These are phyloP conservation scores for Drosophila teissieri DNA, from an alignment of 1,140 invertebrate species.

Conservation along the genomic window DNA sequence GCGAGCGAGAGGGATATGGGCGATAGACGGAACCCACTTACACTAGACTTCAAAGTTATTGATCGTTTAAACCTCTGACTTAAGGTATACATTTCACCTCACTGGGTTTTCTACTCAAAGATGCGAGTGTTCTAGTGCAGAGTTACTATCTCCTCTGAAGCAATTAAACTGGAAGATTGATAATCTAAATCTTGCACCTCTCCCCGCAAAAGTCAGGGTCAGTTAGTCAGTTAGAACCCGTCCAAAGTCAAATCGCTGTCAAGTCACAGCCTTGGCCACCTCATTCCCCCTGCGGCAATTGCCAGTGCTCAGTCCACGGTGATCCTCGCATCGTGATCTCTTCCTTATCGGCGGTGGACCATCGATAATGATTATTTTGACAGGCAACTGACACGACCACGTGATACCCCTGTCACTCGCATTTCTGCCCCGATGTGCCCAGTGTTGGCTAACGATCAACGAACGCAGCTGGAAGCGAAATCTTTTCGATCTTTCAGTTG, in stretches of 20 bases:
- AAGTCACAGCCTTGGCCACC: constrained; percentile 22
- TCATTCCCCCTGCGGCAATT: constrained; percentile 18
- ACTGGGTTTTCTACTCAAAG: no score
- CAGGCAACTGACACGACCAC: constrained; percentile 55
- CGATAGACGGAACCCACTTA: constrained; percentile 20
- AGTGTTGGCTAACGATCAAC: constrained; percentile 66
- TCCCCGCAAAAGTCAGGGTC: background rate
- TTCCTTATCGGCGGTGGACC: constrained; percentile 29
- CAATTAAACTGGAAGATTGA: background rate
- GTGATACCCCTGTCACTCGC: constrained; percentile 11
- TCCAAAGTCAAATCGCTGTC: constrained; percentile 30
- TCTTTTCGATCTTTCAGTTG: constrained; percentile 23
- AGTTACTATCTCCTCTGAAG: background rate
- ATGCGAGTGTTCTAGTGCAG: no score
- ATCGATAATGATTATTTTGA: constrained; percentile 66
- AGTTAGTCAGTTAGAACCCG: constrained; percentile 1
- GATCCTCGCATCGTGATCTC: constrained; percentile 45
- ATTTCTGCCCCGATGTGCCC: constrained; percentile 3
- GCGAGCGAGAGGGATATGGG: constrained; percentile 3
- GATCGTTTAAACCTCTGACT: no score
- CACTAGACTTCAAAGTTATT: background rate
- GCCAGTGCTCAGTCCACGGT: background rate
- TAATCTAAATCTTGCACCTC: background rate
- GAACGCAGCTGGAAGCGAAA: constrained; percentile 37
- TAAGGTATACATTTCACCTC: no score